Percentiles rank a stretch among this genome's conserved stretches.
Conservation (phyloP, 2,797 vertebrate species). For the Platalea minor region DNA sequence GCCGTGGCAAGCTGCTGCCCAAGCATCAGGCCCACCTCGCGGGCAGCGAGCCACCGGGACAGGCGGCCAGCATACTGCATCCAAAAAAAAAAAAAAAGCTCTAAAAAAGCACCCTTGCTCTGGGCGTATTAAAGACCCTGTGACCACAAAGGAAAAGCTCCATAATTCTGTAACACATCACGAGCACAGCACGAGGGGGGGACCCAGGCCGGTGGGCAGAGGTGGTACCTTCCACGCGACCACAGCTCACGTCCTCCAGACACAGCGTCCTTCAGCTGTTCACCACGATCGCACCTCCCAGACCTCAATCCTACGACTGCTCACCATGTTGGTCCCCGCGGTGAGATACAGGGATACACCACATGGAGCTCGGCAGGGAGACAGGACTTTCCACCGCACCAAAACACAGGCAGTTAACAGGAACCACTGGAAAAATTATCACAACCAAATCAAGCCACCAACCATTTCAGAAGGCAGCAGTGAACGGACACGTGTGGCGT, state of each 20-base stretch:
- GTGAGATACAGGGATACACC: neutral
- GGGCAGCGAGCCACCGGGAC: neutral
- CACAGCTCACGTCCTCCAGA: neutral
- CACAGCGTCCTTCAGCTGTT: neutral
- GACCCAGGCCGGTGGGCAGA: neutral
- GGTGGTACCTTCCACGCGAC: neutral
- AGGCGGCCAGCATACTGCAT: neutral
- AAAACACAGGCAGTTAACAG: neutral
- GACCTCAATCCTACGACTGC: neutral
- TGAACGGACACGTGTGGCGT: rapidly evolving
- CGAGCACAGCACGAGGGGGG: rapidly evolving
- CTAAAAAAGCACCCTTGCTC: neutral
- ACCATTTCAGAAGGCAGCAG: neutral
- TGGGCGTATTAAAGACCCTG: rapidly evolving
- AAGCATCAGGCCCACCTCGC: neutral
- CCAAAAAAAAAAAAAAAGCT: too few species aligned
- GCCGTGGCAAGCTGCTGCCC: neutral
- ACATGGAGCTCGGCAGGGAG: rapidly evolving
- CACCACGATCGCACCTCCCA: rapidly evolving
- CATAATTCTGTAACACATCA: rapidly evolving
- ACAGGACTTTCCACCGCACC: neutral
- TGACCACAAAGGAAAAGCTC: neutral
- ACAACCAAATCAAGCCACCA: neutral
- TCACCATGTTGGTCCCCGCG: too few species aligned
- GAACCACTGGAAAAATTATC: too few species aligned